Evolutionary conservation across 2,888 invertebrate species (phyloP), one percentile per base, ranked within the genome.

Genomic region (Drosophila mimetica): DNA sequence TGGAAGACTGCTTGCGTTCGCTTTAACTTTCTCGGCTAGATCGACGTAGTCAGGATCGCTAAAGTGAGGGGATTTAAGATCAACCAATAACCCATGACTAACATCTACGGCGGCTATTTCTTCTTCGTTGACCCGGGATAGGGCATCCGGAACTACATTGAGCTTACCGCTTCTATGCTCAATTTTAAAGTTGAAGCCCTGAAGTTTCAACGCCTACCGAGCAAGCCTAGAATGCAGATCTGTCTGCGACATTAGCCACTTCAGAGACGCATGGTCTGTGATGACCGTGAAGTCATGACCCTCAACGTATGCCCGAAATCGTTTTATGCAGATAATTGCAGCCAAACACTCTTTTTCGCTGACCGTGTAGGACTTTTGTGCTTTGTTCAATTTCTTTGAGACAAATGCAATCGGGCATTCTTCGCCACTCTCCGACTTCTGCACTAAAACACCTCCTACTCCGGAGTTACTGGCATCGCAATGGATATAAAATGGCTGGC

Each of bases 301-400:
- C 34, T 34, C 34, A 2, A 34, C n/a, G 2, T n/a, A 34, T n/a
- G 34, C 34, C 5, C 34, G 4, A n/a, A 34, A 34, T 6, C 34
- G n/a, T n/a, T 34, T 34, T 34, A 34, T 34, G 32, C 32, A 34
- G 4, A 34, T n/a, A 4, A 34, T 34, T 13, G n/a, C 32, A n/a
- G 32, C 32, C 22, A 34, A 34, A 34, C 32, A 34, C 32, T 34
- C 32, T 34, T 34, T 30, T n/a, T n/a, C n/a, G n/a, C n/a, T n/a
- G n/a, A n/a, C n/a, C n/a, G n/a, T 30, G 9, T 30, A 30, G 9
- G 30, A 30, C 30, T 30, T 30, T 11, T 32, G 32, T 13, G 32
- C 32, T 32, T 32, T 32, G 13, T 32, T 32, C 13, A 32, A 13
- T 13, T 32, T 32, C 3, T 32, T 32, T 3, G 32, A 32, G 13